Evolutionary conservation across 2,113 vertebrate species (phyloP).

Genomic region (Proteles cristata): DNA sequence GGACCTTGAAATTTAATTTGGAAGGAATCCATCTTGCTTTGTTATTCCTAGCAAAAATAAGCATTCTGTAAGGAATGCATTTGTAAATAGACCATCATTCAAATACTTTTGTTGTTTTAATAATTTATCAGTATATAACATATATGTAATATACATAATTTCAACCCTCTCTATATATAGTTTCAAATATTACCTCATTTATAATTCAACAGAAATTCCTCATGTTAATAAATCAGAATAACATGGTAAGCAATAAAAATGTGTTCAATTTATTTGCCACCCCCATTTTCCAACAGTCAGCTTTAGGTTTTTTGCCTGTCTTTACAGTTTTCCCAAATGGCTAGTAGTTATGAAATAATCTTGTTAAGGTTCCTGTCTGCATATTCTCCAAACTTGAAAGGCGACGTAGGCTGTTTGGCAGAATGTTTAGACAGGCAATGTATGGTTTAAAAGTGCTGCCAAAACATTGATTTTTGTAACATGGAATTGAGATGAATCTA

Average conservation of each 20-base stretch:
- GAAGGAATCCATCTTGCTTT: background rate
- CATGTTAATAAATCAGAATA: background rate
- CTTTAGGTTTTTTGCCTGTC: background rate
- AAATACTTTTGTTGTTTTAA: background rate
- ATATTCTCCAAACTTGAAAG: background rate
- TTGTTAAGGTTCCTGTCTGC: background rate
- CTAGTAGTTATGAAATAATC: background rate
- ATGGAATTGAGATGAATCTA: background rate
- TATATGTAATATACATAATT: too few species aligned
- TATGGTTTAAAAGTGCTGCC: background rate
- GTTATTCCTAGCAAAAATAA: background rate
- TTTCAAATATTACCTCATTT: background rate
- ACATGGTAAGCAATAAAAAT: background rate
- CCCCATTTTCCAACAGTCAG: background rate
- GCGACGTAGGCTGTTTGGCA: background rate
- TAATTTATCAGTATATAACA: background rate
- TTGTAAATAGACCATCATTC: background rate
- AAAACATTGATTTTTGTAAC: background rate
- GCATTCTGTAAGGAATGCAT: background rate
- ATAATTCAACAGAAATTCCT: background rate
- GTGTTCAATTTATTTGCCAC: background rate
- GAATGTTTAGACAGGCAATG: background rate
- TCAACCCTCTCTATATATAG: too few species aligned
- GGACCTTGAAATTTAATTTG: slow-evolving; percentile 12
- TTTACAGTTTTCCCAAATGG: background rate